These are phyloP conservation scores for Monarcha castaneiventris DNA, from an alignment of 2,113 vertebrate genomes.

Conservation along the genomic window DNA sequence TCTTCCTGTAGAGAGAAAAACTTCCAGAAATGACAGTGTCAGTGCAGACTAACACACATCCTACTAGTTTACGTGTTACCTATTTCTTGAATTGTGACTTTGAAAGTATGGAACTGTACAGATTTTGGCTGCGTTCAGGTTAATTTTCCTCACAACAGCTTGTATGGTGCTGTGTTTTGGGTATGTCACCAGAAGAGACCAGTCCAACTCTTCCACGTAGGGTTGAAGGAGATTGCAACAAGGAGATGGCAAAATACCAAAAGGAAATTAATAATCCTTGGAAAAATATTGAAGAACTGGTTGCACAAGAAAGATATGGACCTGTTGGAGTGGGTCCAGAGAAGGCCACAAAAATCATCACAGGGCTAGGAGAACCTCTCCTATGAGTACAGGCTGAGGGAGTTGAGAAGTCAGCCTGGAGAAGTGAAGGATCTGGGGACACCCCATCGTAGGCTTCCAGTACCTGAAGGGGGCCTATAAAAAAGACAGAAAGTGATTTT, in stretches of 20 bases:
- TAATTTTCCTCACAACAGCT: neutral
- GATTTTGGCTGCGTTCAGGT: neutral
- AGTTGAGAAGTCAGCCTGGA: neutral
- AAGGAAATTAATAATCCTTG: accelerated
- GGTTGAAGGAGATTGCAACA: neutral
- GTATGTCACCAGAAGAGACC: neutral
- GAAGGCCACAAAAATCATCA: neutral
- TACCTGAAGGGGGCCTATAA: neutral
- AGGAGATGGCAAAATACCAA: neutral
- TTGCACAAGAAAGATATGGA: neutral
- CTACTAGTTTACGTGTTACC: neutral
- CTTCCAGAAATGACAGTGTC: neutral
- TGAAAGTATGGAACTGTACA: neutral
- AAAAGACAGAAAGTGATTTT: neutral
- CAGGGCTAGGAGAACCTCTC: neutral
- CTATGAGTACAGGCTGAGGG: accelerated
- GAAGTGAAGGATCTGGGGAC: neutral
- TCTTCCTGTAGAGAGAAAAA: neutral
- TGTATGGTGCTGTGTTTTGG: neutral
- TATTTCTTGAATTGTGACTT: neutral
- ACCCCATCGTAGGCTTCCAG: neutral
- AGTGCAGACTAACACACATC: neutral
- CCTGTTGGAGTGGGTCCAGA: neutral
- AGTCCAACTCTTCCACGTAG: accelerated
- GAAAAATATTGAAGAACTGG: neutral